A percentile compares a stretch with the other conserved stretches of the same genome.
Evolutionary conservation across 2,797 vertebrate species (phyloP).

Genomic region (Takifugu rubripes): DNA sequence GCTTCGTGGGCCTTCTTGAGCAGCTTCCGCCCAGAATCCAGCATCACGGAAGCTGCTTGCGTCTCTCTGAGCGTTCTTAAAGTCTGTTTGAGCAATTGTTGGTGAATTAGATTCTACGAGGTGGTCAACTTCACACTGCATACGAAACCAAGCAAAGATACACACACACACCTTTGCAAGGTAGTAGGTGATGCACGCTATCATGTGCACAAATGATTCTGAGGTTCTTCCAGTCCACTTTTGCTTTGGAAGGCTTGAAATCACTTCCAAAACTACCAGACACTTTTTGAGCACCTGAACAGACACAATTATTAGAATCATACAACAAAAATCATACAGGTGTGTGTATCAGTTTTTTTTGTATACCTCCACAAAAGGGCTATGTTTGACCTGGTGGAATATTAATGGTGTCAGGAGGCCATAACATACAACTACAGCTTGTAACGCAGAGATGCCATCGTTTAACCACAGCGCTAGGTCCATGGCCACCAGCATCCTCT

Average conservation of each 20-base stretch:
- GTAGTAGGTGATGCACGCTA: slow-evolving; percentile 87
- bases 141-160: background rate
- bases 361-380: slow-evolving; percentile 82
- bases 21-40: slow-evolving; percentile 82
- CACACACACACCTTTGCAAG: slow-evolving; percentile 77
- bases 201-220: slow-evolving; percentile 86
- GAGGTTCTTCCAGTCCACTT: slow-evolving; percentile 66
- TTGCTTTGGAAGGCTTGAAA: slow-evolving; percentile 72
- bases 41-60: slow-evolving; percentile 74
- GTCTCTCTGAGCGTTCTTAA: slow-evolving; percentile 78
- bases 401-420: slow-evolving; percentile 87
- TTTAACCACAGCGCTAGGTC: slow-evolving; percentile 86
- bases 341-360: background rate
- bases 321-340: too few species aligned
- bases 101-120: background rate
- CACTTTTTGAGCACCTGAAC: slow-evolving; percentile 89
- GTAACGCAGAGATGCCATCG: slow-evolving; percentile 76
- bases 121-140: background rate
- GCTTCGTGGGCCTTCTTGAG: slow-evolving; percentile 71
- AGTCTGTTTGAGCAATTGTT: slow-evolving; percentile 64
- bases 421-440: slow-evolving; percentile 87
- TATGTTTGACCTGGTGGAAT: slow-evolving; percentile 84
- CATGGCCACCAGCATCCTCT: slow-evolving; percentile 83
- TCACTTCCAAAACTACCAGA: slow-evolving; percentile 83
- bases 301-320: background rate